These are phyloP conservation scores for Megastigmus dorsalis DNA, from an alignment of 2,888 invertebrate genomes.

Conservation along the genomic window DNA sequence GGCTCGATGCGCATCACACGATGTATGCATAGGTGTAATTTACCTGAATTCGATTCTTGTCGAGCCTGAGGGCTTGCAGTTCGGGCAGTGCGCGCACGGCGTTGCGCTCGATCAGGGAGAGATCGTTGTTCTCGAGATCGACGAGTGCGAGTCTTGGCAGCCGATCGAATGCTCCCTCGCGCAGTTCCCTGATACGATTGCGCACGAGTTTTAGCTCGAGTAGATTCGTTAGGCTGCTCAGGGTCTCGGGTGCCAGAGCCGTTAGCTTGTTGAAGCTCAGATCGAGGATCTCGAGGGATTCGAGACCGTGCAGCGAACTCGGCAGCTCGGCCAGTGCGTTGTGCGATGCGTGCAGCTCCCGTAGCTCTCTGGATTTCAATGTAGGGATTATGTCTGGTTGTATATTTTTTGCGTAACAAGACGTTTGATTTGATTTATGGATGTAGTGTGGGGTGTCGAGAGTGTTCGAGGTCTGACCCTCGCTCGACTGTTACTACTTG, in stretches of 20 bases:
- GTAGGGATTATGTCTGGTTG: background rate
- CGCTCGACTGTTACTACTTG: no score
- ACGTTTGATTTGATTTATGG: no score
- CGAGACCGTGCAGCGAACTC: conserved; percentile 81
- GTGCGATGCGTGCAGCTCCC: conserved; percentile 85
- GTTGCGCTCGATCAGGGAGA: conserved; percentile 83
- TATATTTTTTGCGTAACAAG: no score
- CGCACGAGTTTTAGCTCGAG: conserved; percentile 83
- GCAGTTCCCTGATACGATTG: conserved; percentile 84
- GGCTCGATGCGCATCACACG: no score
- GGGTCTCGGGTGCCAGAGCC: conserved; percentile 81
- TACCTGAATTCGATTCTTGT: conserved; percentile 84
- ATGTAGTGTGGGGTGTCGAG: no score
- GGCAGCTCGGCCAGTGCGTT: conserved; percentile 86
- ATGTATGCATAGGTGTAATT: background rate
- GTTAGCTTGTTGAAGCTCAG: conserved; percentile 86
- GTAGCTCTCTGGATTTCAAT: conserved; percentile 77
- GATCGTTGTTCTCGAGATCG: conserved; percentile 87
- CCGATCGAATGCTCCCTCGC: conserved; percentile 83
- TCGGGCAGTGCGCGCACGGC: conserved; percentile 83
- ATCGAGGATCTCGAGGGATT: conserved; percentile 83
- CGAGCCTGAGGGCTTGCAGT: conserved; percentile 81
- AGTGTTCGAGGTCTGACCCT: no score
- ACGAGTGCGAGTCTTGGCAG: conserved; percentile 83
- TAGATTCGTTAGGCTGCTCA: conserved; percentile 82